Evolutionary conservation across 2,888 invertebrate genomes (phyloP).

Genomic region (Stenurella melanura): DNA sequence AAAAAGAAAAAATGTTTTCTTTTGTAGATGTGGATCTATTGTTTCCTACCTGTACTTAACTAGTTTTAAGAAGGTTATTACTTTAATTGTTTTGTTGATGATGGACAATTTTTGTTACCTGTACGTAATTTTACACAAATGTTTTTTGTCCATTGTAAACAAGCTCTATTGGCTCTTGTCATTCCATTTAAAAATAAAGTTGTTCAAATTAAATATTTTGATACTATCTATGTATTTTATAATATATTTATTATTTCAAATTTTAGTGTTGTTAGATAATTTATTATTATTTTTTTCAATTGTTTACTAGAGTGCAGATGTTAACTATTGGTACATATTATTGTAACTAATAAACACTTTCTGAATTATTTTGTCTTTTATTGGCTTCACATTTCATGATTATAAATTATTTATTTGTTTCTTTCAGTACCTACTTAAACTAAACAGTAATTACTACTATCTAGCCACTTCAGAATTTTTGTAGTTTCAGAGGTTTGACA

Average conservation of each 20-base stretch:
- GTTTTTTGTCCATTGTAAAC: slow-evolving; percentile 40
- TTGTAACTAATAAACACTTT: slow-evolving; percentile 68
- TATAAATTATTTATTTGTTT: background rate
- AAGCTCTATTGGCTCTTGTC: slow-evolving; percentile 55
- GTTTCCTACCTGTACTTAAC: slow-evolving; percentile 55
- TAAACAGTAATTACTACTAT: background rate
- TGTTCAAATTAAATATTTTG: slow-evolving; percentile 56
- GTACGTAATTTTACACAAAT: slow-evolving; percentile 27
- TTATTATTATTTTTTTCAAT: slow-evolving; percentile 53
- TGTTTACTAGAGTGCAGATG: slow-evolving; percentile 66
- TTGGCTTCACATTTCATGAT: background rate
- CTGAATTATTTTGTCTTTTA: slow-evolving; percentile 55
- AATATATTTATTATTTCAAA: slow-evolving; percentile 52
- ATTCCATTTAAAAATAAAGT: slow-evolving; percentile 61
- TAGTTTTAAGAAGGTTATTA: slow-evolving; percentile 57
- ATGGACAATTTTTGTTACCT: slow-evolving; percentile 36
- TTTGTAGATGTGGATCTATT: slow-evolving; percentile 35
- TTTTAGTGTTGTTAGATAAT: slow-evolving; percentile 44
- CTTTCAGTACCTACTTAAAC: background rate
- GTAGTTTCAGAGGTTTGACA: no score
- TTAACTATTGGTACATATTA: slow-evolving; percentile 68
- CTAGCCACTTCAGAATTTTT: no score
- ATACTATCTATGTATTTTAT: slow-evolving; percentile 61
- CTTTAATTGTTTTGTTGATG: slow-evolving; percentile 46
- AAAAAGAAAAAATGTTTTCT: slow-evolving; percentile 23